Conservation (phyloP, 2,888 invertebrate genomes). For the Thymelicus acteon region DNA sequence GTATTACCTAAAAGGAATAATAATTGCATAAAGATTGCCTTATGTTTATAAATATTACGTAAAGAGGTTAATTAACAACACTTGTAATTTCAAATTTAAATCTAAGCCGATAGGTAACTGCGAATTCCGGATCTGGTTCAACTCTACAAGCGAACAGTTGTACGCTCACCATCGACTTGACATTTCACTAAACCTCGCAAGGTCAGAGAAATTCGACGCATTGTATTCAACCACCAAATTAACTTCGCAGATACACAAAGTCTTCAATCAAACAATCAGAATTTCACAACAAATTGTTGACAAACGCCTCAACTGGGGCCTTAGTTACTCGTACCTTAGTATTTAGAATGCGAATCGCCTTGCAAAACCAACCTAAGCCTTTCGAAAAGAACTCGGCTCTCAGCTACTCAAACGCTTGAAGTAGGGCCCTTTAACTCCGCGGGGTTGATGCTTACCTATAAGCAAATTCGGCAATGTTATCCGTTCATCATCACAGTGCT, state of each 20-base stretch:
- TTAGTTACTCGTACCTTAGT: slow-evolving; percentile 32
- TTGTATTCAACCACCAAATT: slow-evolving; percentile 38
- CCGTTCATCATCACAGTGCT: slow-evolving; percentile 59
- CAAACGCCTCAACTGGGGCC: slow-evolving; percentile 57
- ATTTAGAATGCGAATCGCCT: slow-evolving; percentile 70
- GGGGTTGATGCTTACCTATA: slow-evolving; percentile 66
- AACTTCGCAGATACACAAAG: slow-evolving; percentile 31
- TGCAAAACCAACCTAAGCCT: slow-evolving; percentile 68
- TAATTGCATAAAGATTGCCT: neutral
- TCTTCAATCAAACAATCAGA: slow-evolving; percentile 31
- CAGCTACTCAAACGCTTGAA: slow-evolving; percentile 55
- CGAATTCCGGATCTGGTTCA: slow-evolving; percentile 29
- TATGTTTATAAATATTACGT: slow-evolving; percentile 3
- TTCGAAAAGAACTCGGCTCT: slow-evolving; percentile 58
- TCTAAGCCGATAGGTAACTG: slow-evolving; percentile 9
- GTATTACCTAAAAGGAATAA: too few species aligned
- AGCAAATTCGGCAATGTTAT: slow-evolving; percentile 56
- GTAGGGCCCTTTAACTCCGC: slow-evolving; percentile 63
- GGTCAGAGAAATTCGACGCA: slow-evolving; percentile 49
- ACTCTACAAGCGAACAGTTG: slow-evolving; percentile 18
- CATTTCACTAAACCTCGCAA: slow-evolving; percentile 51
- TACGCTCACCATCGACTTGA: slow-evolving; percentile 45
- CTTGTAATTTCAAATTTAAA: slow-evolving; percentile 5
- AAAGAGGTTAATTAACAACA: slow-evolving; percentile 8
- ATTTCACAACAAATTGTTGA: slow-evolving; percentile 68